phyloP scores from a whole-genome alignment of 2,888 invertebrate species.

The Apeira syringaria region DNA sequence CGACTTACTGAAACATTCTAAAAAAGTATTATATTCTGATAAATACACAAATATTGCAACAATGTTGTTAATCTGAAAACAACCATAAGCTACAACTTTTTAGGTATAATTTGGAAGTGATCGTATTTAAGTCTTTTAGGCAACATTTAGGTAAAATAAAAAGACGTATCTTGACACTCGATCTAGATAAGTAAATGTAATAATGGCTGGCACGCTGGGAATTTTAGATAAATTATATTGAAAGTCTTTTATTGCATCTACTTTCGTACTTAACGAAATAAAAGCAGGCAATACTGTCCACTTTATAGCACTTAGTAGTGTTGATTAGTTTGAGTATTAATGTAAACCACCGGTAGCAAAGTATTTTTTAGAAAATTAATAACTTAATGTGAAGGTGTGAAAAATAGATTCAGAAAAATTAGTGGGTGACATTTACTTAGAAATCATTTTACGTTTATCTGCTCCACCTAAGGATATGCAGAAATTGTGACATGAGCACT shows the following conservation, averaged over 20 bases:
- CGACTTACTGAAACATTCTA: constrained; percentile 8
- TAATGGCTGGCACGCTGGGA: constrained; percentile 6
- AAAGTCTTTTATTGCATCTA: constrained; percentile 3
- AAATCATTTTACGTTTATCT: too few relatives aligned
- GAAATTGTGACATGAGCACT: too few relatives aligned
- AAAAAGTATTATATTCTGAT: constrained; percentile 14
- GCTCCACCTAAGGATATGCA: too few relatives aligned
- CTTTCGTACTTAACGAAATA: neutral
- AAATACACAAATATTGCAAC: constrained; percentile 1
- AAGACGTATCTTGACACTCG: constrained; percentile 9
- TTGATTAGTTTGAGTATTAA: too few relatives aligned
- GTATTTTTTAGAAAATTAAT: too few relatives aligned
- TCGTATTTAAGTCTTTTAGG: neutral
- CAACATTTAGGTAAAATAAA: constrained; percentile 9
- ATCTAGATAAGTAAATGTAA: constrained; percentile 16
- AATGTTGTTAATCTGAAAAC: neutral
- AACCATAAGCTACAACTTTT: neutral
- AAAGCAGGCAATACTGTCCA: neutral
- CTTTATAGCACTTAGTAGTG: too few relatives aligned
- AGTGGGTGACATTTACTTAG: too few relatives aligned
- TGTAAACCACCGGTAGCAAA: too few relatives aligned
- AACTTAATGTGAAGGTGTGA: too few relatives aligned
- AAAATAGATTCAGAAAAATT: too few relatives aligned
- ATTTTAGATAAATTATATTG: constrained; percentile 1
- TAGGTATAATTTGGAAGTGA: neutral